A percentile compares a stretch with the other conserved stretches of the same genome.
phyloP scores from a whole-genome alignment of 2,888 invertebrate species.

The Onthophagus sagittarius region DNA sequence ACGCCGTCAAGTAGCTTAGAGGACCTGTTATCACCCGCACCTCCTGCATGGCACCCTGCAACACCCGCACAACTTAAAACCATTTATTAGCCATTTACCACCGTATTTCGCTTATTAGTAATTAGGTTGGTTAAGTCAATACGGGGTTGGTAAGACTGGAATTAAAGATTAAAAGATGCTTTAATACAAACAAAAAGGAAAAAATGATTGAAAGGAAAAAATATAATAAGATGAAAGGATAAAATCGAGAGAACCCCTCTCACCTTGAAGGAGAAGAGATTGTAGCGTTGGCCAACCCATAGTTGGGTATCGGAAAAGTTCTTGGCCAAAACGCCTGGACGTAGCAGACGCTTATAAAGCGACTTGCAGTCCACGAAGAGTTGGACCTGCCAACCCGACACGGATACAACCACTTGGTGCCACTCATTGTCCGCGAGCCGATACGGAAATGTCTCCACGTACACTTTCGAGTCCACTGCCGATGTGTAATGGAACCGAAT shows the following conservation, averaged over 20 bases:
- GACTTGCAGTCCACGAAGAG: conserved; percentile 84
- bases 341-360: conserved; percentile 74
- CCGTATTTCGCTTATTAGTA: conserved; percentile 1
- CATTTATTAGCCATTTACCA: conserved; percentile 16
- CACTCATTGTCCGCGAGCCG: conserved; percentile 82
- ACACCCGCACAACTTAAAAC: conserved; percentile 24
- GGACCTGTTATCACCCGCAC: conserved; percentile 80
- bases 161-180: no score
- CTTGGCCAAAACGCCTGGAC: conserved; percentile 67
- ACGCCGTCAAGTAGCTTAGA: conserved; percentile 82
- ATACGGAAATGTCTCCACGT: conserved; percentile 84
- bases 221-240: not conserved
- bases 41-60: conserved; percentile 83
- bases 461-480: conserved; percentile 60
- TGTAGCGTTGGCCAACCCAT: conserved; percentile 86
- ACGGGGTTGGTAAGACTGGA: not conserved
- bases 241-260: conserved; percentile 31
- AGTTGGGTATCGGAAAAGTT: conserved; percentile 73
- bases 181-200: no score
- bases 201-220: no score
- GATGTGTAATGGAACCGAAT: conserved; percentile 79
- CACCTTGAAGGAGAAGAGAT: conserved; percentile 86
- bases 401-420: conserved; percentile 81
- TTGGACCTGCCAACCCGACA: conserved; percentile 80
- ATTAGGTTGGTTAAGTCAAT: not conserved